phyloP scores from a whole-genome alignment of 2,113 vertebrate species.

The Leptosomus discolor region DNA sequence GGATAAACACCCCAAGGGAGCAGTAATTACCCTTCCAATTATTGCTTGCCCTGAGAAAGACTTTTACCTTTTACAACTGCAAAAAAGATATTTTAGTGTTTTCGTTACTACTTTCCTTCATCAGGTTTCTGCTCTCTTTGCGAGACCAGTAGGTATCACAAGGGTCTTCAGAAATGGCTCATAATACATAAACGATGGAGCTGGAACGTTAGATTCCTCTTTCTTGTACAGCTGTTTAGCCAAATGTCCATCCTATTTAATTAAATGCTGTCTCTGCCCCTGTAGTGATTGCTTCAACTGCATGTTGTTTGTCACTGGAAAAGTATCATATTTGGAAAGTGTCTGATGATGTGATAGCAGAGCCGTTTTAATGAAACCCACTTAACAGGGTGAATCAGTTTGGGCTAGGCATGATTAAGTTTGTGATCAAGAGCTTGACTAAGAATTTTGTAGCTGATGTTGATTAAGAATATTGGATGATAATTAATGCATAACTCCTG shows the following conservation, averaged over 20 bases:
- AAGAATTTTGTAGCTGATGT: slow-evolving; percentile 34
- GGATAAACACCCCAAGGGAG: not conserved
- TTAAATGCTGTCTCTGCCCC: not conserved
- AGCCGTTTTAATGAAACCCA: slow-evolving; percentile 35
- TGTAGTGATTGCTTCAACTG: not conserved
- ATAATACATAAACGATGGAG: fast-evolving
- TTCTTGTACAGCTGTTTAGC: not conserved
- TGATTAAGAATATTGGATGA: slow-evolving; percentile 49
- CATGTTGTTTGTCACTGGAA: not conserved
- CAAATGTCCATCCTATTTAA: not conserved
- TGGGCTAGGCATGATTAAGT: slow-evolving; percentile 52
- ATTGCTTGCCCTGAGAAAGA: not conserved
- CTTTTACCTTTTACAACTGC: not conserved
- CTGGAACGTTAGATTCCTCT: not conserved
- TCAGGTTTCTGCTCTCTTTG: not conserved
- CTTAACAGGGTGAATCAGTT: slow-evolving; percentile 38
- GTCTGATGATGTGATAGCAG: not conserved
- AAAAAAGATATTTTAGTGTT: not conserved
- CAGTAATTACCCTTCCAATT: not conserved
- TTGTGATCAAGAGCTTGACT: slow-evolving; percentile 48
- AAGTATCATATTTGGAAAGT: not conserved
- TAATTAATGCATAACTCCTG: slow-evolving; percentile 45
- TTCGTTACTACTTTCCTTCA: not conserved
- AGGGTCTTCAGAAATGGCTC: not conserved
- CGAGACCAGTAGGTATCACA: not conserved